A percentile compares a stretch with the other conserved stretches of the same genome.
These are phyloP conservation scores for Grammomys surdaster DNA, from an alignment of 2,113 vertebrate genomes.

Conservation along the genomic window DNA sequence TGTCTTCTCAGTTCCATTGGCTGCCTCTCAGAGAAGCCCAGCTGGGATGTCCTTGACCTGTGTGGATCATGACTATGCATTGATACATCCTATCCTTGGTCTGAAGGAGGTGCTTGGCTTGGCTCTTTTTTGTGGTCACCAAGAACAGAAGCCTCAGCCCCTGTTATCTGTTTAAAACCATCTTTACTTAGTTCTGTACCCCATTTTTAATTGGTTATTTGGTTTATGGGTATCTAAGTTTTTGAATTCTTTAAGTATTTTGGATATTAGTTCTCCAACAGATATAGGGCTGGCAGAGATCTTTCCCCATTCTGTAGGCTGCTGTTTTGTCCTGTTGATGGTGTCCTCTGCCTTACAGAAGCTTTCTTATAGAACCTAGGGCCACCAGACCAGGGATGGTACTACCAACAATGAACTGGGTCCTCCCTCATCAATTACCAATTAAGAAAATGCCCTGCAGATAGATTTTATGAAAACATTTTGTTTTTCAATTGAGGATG, in stretches of 20 bases:
- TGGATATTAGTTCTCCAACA: too few species aligned
- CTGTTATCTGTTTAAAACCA: fast-evolving
- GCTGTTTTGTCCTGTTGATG: too few species aligned
- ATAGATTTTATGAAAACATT: neutral
- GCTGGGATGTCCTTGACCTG: neutral
- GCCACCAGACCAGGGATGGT: too few species aligned
- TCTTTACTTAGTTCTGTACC: too few species aligned
- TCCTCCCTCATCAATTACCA: neutral
- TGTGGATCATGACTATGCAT: fast-evolving
- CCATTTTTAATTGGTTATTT: too few species aligned
- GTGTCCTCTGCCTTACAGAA: too few species aligned
- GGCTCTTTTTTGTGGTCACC: neutral
- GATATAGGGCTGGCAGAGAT: too few species aligned
- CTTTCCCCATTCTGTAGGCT: too few species aligned
- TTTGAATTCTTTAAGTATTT: too few species aligned
- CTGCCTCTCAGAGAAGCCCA: neutral
- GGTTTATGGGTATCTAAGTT: too few species aligned
- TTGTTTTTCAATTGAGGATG: too few species aligned
- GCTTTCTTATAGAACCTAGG: neutral
- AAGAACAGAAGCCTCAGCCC: fast-evolving
- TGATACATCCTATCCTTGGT: fast-evolving
- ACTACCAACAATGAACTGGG: neutral
- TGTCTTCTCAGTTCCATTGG: too few species aligned
- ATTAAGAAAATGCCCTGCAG: neutral
- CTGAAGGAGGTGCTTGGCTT: neutral